Conservation (phyloP, 1,140 invertebrate species). For the Hermatobates lingyangjiaoensis region DNA sequence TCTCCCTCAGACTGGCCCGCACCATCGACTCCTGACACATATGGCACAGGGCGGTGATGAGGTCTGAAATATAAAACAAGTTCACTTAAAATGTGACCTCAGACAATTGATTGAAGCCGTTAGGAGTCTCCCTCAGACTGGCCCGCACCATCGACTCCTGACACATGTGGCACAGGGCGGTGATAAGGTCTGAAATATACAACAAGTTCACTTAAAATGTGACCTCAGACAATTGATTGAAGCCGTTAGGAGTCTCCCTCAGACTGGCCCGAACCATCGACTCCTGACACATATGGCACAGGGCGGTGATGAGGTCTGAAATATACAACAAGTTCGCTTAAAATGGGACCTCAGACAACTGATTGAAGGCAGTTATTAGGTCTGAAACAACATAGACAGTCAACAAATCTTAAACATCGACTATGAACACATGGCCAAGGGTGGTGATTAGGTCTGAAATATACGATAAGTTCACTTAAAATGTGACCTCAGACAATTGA, state of each 20-base stretch:
- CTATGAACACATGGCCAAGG: conserved; percentile 12
- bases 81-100: too few relatives aligned
- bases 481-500: too few relatives aligned
- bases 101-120: conserved; percentile 10
- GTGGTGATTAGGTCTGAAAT: conserved; percentile 13
- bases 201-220: too few relatives aligned
- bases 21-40: conserved; percentile 14
- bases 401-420: conserved; percentile 9
- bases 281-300: conserved; percentile 14
- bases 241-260: conserved; percentile 1
- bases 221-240: too few relatives aligned
- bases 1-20: conserved; percentile 5
- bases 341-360: too few relatives aligned
- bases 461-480: too few relatives aligned
- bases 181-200: conserved; percentile 13
- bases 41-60: conserved; percentile 11
- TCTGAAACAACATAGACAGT: too few relatives aligned
- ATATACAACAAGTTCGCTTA: too few relatives aligned
- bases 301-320: conserved; percentile 13
- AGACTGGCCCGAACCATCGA: conserved; percentile 10
- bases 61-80: conserved; percentile 14
- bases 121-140: conserved; percentile 1
- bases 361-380: conserved; percentile 4
- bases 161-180: conserved; percentile 13
- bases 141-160: conserved; percentile 11